Conservation (phyloP, 23 tunicate species). For the Halocynthia aurantium region DNA sequence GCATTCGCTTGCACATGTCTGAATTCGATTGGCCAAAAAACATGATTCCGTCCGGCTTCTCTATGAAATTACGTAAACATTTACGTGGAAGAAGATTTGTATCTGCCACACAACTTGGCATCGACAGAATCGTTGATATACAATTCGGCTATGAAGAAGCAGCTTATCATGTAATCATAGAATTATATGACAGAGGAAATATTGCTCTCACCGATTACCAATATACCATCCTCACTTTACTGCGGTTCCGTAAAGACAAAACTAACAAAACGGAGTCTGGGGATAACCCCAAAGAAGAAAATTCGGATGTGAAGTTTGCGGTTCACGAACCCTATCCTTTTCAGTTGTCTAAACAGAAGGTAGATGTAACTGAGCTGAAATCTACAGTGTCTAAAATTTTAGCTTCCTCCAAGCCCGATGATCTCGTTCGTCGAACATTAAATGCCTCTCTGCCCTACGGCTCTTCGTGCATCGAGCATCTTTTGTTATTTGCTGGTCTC, state of each 20-base stretch:
- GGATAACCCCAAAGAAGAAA: conserved; percentile 34
- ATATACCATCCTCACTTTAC: conserved; percentile 59
- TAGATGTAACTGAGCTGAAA: conserved; percentile 29
- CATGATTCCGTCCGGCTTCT: conserved; percentile 81
- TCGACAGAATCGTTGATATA: conserved; percentile 84
- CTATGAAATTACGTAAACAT: conserved; percentile 87
- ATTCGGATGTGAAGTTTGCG: conserved; percentile 72
- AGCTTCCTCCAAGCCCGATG: conserved; percentile 38
- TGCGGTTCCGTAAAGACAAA: conserved; percentile 58
- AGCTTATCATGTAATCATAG: conserved; percentile 78
- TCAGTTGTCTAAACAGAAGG: conserved; percentile 42
- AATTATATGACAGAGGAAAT: conserved; percentile 91
- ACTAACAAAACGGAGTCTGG: conserved; percentile 3
- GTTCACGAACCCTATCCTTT: conserved; percentile 89
- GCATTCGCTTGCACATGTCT: conserved; percentile 77
- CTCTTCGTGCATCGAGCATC: conserved; percentile 73
- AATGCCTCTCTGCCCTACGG: conserved; percentile 82
- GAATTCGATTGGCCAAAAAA: conserved; percentile 99
- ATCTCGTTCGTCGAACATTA: conserved; percentile 45
- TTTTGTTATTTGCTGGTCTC: conserved; percentile 52
- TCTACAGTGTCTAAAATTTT: conserved; percentile 45
- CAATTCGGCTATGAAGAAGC: conserved; percentile 94
- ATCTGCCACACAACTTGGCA: conserved; percentile 78
- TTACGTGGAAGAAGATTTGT: conserved; percentile 71
- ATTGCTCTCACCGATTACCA: conserved; percentile 67